Evolutionary conservation across 2,113 vertebrate genomes (phyloP).

Genomic region (Dunckerocampus dactyliophorus): DNA sequence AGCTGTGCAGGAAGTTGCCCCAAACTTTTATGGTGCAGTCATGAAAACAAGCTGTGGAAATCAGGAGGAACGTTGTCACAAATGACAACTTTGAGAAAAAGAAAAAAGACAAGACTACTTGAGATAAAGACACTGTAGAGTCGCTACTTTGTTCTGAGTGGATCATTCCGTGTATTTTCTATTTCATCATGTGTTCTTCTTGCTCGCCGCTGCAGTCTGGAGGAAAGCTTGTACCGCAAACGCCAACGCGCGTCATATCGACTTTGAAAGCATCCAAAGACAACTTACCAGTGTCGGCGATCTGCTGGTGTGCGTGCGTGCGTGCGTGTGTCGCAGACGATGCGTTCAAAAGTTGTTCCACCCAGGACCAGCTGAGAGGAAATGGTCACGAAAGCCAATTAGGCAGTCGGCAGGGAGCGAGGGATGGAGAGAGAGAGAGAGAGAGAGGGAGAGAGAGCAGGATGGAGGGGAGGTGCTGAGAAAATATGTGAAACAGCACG

Average conservation of each 20-base stretch:
- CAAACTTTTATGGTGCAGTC: neutral
- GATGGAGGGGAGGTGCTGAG: neutral
- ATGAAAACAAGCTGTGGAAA: slow-evolving; percentile 13
- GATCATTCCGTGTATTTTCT: too few relatives aligned
- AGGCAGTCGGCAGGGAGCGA: slow-evolving; percentile 35
- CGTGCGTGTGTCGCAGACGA: slow-evolving; percentile 21
- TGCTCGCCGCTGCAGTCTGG: too few relatives aligned
- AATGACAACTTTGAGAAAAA: too few relatives aligned
- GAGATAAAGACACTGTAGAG: too few relatives aligned
- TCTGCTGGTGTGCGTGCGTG: slow-evolving; percentile 15
- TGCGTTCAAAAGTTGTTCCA: slow-evolving; percentile 36
- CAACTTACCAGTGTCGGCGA: slow-evolving; percentile 42
- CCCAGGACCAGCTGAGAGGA: slow-evolving; percentile 55
- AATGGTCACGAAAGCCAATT: slow-evolving; percentile 66
- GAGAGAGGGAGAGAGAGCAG: neutral
- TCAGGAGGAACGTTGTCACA: slow-evolving; percentile 1
- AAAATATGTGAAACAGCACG: slow-evolving; percentile 16
- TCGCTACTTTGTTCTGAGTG: too few relatives aligned
- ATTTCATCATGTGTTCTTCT: too few relatives aligned
- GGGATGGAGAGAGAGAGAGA: neutral
- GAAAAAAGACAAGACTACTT: too few relatives aligned
- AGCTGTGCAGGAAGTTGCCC: slow-evolving; percentile 18
- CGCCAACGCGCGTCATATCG: too few relatives aligned
- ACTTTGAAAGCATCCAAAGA: neutral
- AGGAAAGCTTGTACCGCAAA: too few relatives aligned